Evolutionary conservation across 1,140 invertebrate species (phyloP), one percentile per base, ranked within the genome.

Genomic region (Tetramorium alpestre): DNA sequence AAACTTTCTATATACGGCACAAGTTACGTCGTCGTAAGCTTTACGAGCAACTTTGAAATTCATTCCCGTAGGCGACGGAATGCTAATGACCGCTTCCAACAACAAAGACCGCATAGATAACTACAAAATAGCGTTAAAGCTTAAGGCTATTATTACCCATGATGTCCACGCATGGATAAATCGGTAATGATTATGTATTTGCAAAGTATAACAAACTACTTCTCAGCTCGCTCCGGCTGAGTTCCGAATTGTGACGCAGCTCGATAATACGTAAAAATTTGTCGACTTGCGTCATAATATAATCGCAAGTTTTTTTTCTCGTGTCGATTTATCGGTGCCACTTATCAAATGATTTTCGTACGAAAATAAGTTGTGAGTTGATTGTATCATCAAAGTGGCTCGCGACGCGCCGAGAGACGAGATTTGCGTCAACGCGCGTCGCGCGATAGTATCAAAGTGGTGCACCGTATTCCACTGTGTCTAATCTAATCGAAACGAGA

Each of bases 401-500:
- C 5, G 41, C 6, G 51, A 58, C 18, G 49, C 60, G 7, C 13
- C 28, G 28, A 16, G 11, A n/a, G 13, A 8, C 3, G 22, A 84
- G 60, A 33, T 73, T 81, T 62, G 54, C 49, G 64, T 88, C 80
- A 89, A 77, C 3, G 47, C 25, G 25, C 25, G 80, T 73, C 3
- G 47, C 25, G 25, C 25, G 80, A 82, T 58, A 28, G 78, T 89
- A 89, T 89, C 85, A 33, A 84, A 73, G 62, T 87, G 38, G 73
- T 81, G 28, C 60, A 90, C 41, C 69, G 44, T 44, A 64, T 49
- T 87, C 54, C 70, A 11, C n/a, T n/a, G 16, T 47, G 60, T 49
- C 60, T 80, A 90, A 90, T 90, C 89, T 90, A 90, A 90, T 90
- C 58, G 47, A 8, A 56, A 87, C 16, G 60, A 49, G 65, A 85